Evolutionary conservation across 2,797 vertebrate species (phyloP), one percentile per base, ranked within the genome.

Genomic region (Chelidonichthys spinosus): DNA sequence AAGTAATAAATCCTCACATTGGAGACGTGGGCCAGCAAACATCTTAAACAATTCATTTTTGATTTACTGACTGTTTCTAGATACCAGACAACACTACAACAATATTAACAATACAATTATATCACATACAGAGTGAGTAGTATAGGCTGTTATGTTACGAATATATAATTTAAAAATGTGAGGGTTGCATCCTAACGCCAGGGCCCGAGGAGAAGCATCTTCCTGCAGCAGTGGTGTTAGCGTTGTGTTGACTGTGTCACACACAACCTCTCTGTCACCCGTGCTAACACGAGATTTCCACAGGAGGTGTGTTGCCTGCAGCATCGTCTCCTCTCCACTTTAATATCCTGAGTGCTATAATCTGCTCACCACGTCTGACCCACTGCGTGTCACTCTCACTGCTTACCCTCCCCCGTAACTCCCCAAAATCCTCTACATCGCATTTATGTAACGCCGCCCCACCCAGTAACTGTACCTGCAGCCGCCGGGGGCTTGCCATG

Each of bases 311-410:
- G 83, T 66, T 15, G 85, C 83, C 84, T 11, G 79, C 83, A 76
- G 84, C 86, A n/a, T 17, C 72, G 47, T 82, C 76, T 78, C 86
- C 72, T 81, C 72, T 74, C 83, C 72, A 53, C 90, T 91, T 92
- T 93, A 92, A 92, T 92, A 93, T 91, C 90, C 90, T 89, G 89
- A 93, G 92, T 92, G 90, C 90, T 91, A 72, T 93, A 93, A 93
- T 93, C 90, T 92, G 89, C 83, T 90, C 87, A 75, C 83, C 74
- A 50, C 6, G 74, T 89, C 83, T 90, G 91, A 92, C 88, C 90
- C 78, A 18, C 59, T 66, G 69, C 56, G 43, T 87, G 86, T 86
- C 87, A 81, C 73, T 85, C 79, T 80, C 76, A 44, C 83, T 47
- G 72, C 81, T 78, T 61, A 72, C 79, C 66, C 84, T 59, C 69